These are phyloP conservation scores for Hesperia comma DNA, from an alignment of 2,888 invertebrate species.

Conservation along the genomic window DNA sequence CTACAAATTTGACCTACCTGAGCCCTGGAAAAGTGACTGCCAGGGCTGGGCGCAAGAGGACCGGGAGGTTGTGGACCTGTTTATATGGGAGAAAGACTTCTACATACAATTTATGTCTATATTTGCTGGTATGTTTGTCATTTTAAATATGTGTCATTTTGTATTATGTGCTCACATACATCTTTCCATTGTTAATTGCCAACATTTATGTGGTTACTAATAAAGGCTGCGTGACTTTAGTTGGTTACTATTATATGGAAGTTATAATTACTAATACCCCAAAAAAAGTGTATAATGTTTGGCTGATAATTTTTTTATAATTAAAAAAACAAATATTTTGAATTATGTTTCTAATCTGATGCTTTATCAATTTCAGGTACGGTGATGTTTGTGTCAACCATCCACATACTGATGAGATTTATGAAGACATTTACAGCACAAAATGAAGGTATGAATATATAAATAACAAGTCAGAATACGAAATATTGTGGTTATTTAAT, in stretches of 20 bases:
- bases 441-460: conserved; percentile 51
- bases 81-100: conserved; percentile 84
- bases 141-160: conserved; percentile 12
- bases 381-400: conserved; percentile 57
- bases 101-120: conserved; percentile 83
- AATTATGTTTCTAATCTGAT: too few species aligned
- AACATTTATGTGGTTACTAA: too few species aligned
- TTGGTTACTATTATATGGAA: too few species aligned
- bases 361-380: conserved; percentile 62
- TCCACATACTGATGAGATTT: conserved; percentile 58
- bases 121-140: conserved; percentile 62
- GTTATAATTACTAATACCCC: too few species aligned
- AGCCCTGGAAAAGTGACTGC: conserved; percentile 54
- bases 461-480: too few species aligned
- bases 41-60: conserved; percentile 58
- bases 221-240: too few species aligned
- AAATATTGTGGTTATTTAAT: too few species aligned
- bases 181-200: too few species aligned
- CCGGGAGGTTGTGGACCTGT: conserved; percentile 63
- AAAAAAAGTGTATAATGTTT: too few species aligned
- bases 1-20: conserved; percentile 52
- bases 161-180: too few species aligned
- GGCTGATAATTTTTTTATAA: too few species aligned
- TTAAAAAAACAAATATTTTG: too few species aligned
- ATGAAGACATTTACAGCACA: conserved; percentile 44